Base-by-base conservation (phyloP, 2,888 invertebrate genomes). In the Brenthis ino region DNA sequence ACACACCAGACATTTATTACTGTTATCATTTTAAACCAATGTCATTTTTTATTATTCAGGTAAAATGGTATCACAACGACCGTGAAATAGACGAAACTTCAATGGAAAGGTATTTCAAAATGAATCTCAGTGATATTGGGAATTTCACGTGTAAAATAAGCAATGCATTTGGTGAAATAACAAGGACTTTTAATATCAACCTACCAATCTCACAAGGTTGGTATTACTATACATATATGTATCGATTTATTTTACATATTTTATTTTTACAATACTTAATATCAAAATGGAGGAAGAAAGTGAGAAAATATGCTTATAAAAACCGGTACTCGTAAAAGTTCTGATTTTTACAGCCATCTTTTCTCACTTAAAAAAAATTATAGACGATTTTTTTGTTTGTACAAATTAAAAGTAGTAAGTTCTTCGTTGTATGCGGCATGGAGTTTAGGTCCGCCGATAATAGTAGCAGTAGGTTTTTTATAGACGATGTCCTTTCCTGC, bases 111-210 rank as follows among this genome's bases (percentile, higher is more conserved):
- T n/a, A 70, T 2, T 65, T 83, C 4, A 56, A 68, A 6, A 82
- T 84, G 82, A 74, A 65, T 20, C 55, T 70, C 1, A 68, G 72
- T 1, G 74, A 77, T 37, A 76, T 77, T n/a, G 88, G 88, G 16
- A 72, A 69, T n/a, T 88, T 85, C 61, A 75, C 73, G 1, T 89
- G 88, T 69, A 72, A 80, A 37, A 82, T 84, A 0, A 77, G 70
- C 24, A 89, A 89, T 72, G 64, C 66, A 0, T 81, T 78, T 57
- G 88, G 88, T 28, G 77, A 60, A 50, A 79, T 83, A 12, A 73
- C 56, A 14, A 78, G 86, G 28, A 73, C 75, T 12, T 87, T 84
- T 67, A 75, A 76, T 37, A 63, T 72, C n/a, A 73, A 78, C 5
- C 58, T 48, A 75, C 83, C 57, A 43, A 73, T 78, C 5, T 58